These are phyloP conservation scores for Halocynthia aurantium DNA, from an alignment of 23 tunicate genomes.

Conservation along the genomic window DNA sequence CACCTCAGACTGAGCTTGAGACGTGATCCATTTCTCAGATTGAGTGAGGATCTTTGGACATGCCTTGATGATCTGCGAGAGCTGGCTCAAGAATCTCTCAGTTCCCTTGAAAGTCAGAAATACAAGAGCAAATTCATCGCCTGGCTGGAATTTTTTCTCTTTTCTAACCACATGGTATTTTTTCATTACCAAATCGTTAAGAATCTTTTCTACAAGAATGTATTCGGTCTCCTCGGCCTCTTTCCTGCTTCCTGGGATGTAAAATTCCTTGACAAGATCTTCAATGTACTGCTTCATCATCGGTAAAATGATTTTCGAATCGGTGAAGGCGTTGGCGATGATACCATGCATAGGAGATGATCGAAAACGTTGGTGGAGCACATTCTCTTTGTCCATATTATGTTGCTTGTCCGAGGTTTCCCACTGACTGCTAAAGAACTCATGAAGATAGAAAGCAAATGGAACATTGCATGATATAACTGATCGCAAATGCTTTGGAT, in stretches of 20 bases:
- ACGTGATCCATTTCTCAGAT: conserved; percentile 2
- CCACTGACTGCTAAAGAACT: neutral
- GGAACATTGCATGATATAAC: conserved; percentile 5
- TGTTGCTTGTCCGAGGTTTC: neutral
- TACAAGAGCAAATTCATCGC: conserved; percentile 38
- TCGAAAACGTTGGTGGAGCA: neutral
- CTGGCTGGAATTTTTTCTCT: neutral
- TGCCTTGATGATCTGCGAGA: conserved; percentile 13
- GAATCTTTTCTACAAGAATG: neutral
- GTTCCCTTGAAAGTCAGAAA: conserved; percentile 22
- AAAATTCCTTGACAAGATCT: conserved; percentile 5
- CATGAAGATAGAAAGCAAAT: conserved; percentile 1
- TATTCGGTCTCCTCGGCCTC: neutral
- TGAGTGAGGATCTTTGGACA: conserved; percentile 8
- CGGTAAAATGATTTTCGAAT: neutral
- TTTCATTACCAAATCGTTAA: neutral
- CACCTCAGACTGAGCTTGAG: conserved; percentile 9
- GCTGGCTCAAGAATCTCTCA: conserved; percentile 2
- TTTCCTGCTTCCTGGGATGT: neutral
- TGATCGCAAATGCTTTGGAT: conserved; percentile 1
- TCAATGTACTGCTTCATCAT: neutral
- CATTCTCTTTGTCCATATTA: neutral
- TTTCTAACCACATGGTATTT: neutral
- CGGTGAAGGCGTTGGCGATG: neutral
- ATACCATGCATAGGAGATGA: neutral